Evolutionary conservation across 2,797 vertebrate genomes (phyloP).

Genomic region (Acomys russatus): DNA sequence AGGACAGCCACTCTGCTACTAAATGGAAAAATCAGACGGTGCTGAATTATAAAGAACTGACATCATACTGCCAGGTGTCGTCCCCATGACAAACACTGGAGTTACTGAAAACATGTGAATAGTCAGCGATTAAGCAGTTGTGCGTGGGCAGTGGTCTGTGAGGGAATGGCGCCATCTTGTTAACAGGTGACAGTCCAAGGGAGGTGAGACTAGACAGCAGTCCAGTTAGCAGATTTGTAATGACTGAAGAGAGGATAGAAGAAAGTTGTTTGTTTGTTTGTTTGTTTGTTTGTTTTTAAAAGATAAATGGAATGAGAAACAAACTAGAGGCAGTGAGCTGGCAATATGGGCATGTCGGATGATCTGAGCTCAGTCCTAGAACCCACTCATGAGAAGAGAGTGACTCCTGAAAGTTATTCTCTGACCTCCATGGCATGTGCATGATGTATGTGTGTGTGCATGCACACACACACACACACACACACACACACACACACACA

Average conservation of each 20-base stretch:
- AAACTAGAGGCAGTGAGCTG: background rate
- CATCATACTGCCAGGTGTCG: background rate
- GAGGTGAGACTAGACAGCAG: background rate
- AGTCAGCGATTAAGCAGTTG: background rate
- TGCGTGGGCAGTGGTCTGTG: background rate
- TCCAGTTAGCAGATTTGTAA: constrained; percentile 48
- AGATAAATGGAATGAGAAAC: background rate
- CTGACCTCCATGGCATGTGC: too few relatives aligned
- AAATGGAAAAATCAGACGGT: background rate
- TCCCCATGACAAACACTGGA: background rate
- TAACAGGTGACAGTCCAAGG: background rate
- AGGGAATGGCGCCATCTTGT: background rate
- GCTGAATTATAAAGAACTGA: background rate
- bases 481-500: too few relatives aligned
- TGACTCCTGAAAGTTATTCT: too few relatives aligned
- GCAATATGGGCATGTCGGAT: background rate
- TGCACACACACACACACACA: too few relatives aligned
- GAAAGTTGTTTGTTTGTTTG: background rate
- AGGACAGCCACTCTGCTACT: background rate
- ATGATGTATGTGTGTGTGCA: too few relatives aligned
- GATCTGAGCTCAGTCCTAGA: background rate
- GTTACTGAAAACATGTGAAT: constrained; percentile 15
- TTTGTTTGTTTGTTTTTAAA: too few relatives aligned
- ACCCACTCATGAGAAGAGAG: background rate
- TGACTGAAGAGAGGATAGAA: background rate